Evolutionary conservation across 2,888 invertebrate species (phyloP).

Genomic region (Agrotis clavis): DNA sequence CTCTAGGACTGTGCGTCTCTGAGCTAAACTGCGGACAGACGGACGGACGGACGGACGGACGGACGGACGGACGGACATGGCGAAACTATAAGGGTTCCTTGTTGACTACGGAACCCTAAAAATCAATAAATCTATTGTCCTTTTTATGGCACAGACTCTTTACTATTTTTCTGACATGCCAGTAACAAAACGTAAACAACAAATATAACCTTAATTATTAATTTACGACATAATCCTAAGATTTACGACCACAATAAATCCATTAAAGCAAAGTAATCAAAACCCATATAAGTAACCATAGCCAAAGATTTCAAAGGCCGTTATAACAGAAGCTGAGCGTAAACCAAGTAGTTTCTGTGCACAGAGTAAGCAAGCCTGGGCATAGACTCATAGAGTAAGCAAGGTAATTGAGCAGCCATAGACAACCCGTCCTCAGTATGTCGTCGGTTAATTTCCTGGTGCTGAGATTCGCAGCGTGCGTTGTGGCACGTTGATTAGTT

Average conservation of each 20-base stretch:
- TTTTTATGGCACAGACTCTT: too few species aligned
- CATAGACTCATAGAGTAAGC: constrained; percentile 60
- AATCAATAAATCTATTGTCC: too few species aligned
- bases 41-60: too few species aligned
- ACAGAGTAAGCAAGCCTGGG: constrained; percentile 52
- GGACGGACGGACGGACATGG: too few species aligned
- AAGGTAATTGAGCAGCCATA: constrained; percentile 72
- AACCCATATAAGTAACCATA: constrained; percentile 12
- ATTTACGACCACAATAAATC: constrained; percentile 11
- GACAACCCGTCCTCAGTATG: constrained; percentile 68
- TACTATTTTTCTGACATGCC: not conserved
- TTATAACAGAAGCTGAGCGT: constrained; percentile 39
- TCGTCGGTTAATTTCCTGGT: constrained; percentile 83
- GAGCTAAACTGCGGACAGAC: too few species aligned
- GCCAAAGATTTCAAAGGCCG: constrained; percentile 24
- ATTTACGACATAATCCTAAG: not conserved
- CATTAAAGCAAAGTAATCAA: constrained; percentile 38
- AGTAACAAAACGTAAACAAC: not conserved
- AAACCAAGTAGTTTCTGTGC: constrained; percentile 60
- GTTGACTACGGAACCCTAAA: too few species aligned
- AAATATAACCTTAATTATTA: not conserved
- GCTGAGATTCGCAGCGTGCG: constrained; percentile 62
- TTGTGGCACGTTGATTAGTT: constrained; percentile 62
- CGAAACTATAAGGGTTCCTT: too few species aligned
- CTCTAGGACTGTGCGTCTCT: too few species aligned